Evolutionary conservation across 2,888 invertebrate species (phyloP).

Genomic region (Lasioglossum malachurum): DNA sequence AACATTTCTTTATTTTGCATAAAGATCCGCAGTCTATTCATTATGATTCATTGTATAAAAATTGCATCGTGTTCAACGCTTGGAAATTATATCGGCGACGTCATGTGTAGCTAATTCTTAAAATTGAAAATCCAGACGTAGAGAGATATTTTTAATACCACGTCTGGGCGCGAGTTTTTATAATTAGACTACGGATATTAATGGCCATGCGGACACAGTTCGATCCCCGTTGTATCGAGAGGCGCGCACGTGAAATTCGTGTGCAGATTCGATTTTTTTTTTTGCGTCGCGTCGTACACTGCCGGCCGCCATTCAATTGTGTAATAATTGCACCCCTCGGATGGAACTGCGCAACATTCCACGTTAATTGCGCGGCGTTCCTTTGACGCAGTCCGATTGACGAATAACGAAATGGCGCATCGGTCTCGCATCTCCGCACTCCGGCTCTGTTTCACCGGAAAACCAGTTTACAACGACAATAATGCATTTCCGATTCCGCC

Average conservation of each 20-base stretch:
- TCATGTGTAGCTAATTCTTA: too few species aligned
- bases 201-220: background rate
- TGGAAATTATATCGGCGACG: too few species aligned
- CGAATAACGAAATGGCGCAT: slow-evolving; percentile 29
- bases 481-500: background rate
- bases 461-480: slow-evolving; percentile 1
- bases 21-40: too few species aligned
- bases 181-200: background rate
- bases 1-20: too few species aligned
- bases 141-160: background rate
- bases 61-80: background rate
- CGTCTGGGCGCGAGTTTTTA: background rate
- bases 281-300: background rate
- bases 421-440: background rate
- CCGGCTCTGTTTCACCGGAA: background rate
- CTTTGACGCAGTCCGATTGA: slow-evolving; percentile 26
- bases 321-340: slow-evolving; percentile 32
- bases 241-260: background rate
- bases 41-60: background rate
- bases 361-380: slow-evolving; percentile 37
- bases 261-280: slow-evolving; percentile 18
- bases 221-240: background rate
- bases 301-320: slow-evolving; percentile 32
- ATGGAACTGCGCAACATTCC: slow-evolving; percentile 30
- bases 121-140: background rate